Conservation (phyloP, 2,888 invertebrate species). For the Sinodicranocentrus sp. region DNA sequence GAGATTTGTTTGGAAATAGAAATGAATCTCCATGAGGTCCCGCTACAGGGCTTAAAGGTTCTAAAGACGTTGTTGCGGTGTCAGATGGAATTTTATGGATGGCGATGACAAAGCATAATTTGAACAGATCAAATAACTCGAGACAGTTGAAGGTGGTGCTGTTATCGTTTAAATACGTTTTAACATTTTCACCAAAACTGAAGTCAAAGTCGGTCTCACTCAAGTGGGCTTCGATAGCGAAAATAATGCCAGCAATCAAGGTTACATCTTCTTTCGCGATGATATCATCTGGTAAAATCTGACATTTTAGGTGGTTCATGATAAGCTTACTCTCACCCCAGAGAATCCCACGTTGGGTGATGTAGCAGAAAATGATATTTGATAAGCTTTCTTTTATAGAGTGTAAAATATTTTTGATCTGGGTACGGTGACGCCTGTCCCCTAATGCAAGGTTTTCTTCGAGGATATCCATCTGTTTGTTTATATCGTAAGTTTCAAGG, state of each 20-base stretch:
- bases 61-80: background rate
- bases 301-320: slow-evolving; percentile 28
- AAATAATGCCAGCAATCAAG: slow-evolving; percentile 65
- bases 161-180: slow-evolving; percentile 70
- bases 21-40: slow-evolving; percentile 42
- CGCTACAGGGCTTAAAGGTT: background rate
- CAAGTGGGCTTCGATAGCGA: slow-evolving; percentile 65
- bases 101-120: slow-evolving; percentile 63
- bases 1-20: background rate
- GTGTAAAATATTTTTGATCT: slow-evolving; percentile 87
- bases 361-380: slow-evolving; percentile 87
- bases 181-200: slow-evolving; percentile 67
- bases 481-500: slow-evolving; percentile 81
- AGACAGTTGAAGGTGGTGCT: slow-evolving; percentile 68
- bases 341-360: slow-evolving; percentile 87
- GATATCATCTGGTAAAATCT: background rate
- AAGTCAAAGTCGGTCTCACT: slow-evolving; percentile 56
- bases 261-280: slow-evolving; percentile 62
- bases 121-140: slow-evolving; percentile 72
- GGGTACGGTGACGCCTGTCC: slow-evolving; percentile 89
- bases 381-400: slow-evolving; percentile 86
- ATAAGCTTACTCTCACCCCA: slow-evolving; percentile 81
- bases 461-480: slow-evolving; percentile 86
- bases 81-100: slow-evolving; percentile 59
- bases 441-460: slow-evolving; percentile 94